phyloP scores from a whole-genome alignment of 2,888 invertebrate genomes.

The Diaprepes abbreviatus region DNA sequence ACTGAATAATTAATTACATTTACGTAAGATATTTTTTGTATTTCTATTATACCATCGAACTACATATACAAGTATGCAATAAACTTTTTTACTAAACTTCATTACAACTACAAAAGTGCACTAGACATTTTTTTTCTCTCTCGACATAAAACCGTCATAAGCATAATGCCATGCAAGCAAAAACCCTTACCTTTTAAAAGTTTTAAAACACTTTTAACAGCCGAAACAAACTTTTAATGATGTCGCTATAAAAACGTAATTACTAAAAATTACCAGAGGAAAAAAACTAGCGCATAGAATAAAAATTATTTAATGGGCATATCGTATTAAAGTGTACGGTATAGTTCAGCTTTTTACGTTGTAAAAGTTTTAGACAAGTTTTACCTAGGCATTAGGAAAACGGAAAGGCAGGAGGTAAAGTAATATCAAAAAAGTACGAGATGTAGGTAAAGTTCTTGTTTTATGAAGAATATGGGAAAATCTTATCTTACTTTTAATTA shows the following conservation, averaged over 20 bases:
- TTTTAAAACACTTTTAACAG: constrained; percentile 23
- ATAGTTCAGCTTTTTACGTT: constrained; percentile 5
- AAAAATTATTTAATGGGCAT: constrained; percentile 37
- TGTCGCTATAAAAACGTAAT: constrained; percentile 39
- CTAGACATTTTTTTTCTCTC: neutral
- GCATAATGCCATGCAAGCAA: constrained; percentile 27
- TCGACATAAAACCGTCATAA: constrained; percentile 14
- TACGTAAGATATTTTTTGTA: no score
- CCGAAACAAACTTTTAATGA: constrained; percentile 38
- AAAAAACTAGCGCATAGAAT: constrained; percentile 25
- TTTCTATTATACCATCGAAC: no score
- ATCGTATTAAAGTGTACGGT: constrained; percentile 29
- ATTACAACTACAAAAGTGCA: neutral
- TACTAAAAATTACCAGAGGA: constrained; percentile 28
- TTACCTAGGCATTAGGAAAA: constrained; percentile 12
- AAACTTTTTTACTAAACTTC: neutral
- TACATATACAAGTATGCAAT: no score
- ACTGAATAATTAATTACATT: no score
- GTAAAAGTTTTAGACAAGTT: constrained; percentile 28
- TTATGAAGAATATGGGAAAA: no score
- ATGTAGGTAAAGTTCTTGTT: no score
- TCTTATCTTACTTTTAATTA: no score
- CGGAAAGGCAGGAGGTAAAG: neutral
- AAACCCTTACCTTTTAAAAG: constrained; percentile 30
- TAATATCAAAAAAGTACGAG: no score